Base-by-base conservation (phyloP, 1,140 invertebrate genomes). In the Drosophila obscura region DNA sequence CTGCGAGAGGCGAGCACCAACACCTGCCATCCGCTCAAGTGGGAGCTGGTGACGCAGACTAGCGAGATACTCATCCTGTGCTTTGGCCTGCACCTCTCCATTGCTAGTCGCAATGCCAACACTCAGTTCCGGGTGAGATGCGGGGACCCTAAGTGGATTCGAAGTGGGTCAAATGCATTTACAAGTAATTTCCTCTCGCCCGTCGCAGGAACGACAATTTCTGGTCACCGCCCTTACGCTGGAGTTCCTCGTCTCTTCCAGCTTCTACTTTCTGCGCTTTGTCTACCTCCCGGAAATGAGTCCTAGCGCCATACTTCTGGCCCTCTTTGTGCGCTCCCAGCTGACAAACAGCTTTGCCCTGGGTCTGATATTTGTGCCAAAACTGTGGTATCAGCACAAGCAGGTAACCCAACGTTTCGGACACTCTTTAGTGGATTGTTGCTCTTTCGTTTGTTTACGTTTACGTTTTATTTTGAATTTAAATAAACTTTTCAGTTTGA, bases 1-100 rank as follows among this genome's bases (percentile, higher is more conserved):
- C 85, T 55, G 85, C 93, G 75, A 92, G 94, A 77, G 81, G 93
- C 72, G 80, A 93, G 74, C 93, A 95, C 93, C 72, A 92, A 93
- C 67, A 93, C 94, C 39, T 97, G 96, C 91, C 95, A 95, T 91
- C 94, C 94, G n/a, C 94, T 96, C 39, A 96, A 96, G 93, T 98
- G 97, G 97, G 96, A 98, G 88, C 96, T 97, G 92, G 96, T 97
- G 58, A 97, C 97, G 26, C 96, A 97, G 93, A 93, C 94, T 52
- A 96, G 95, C n/a, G 97, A 98, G 93, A 92, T 98, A 63, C 91
- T 96, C 16, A 95, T 98, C 77, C 93, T 98, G 1, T 92, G 95
- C 35, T 96, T 97, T 80, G 97, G 97, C 0, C 93, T 98, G 1
- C 95, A 97, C 89, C 93, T 98, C 65, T 95, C 96, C 16, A 96